Evolutionary conservation across 2,888 invertebrate species (phyloP).

Genomic region (Arctia plantaginis): DNA sequence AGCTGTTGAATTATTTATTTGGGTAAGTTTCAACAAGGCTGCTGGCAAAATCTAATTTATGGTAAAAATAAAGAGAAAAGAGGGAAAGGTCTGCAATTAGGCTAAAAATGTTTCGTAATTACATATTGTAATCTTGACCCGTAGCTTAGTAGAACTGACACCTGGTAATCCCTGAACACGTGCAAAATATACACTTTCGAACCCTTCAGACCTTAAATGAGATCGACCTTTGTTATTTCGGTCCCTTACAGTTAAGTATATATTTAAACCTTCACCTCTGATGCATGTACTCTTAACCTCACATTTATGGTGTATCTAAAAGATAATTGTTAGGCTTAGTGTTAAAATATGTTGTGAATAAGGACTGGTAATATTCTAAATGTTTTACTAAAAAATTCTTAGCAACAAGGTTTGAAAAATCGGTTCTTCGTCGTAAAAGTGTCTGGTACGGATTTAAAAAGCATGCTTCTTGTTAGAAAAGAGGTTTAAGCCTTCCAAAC

Average conservation of each 20-base stretch:
- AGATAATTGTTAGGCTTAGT: neutral
- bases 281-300: conserved; percentile 18
- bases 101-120: conserved; percentile 4
- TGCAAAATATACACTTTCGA: conserved; percentile 13
- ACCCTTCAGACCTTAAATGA: conserved; percentile 17
- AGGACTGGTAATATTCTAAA: neutral
- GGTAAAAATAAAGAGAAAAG: conserved; percentile 1
- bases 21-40: neutral
- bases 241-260: conserved; percentile 23
- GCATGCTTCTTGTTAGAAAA: too few relatives aligned
- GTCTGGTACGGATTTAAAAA: too few relatives aligned
- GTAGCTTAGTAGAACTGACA: conserved; percentile 20
- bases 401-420: too few relatives aligned
- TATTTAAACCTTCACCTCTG: conserved; percentile 11
- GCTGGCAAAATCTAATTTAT: neutral
- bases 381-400: neutral
- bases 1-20: neutral
- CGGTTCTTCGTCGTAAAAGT: too few relatives aligned
- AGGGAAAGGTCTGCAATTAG: conserved; percentile 14
- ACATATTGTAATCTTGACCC: conserved; percentile 23
- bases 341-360: neutral
- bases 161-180: conserved; percentile 15
- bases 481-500: too few relatives aligned
- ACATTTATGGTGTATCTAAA: conserved; percentile 20
- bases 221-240: conserved; percentile 30